Evolutionary conservation across 2,797 vertebrate genomes (phyloP).

Genomic region (Microhierax caerulescens): DNA sequence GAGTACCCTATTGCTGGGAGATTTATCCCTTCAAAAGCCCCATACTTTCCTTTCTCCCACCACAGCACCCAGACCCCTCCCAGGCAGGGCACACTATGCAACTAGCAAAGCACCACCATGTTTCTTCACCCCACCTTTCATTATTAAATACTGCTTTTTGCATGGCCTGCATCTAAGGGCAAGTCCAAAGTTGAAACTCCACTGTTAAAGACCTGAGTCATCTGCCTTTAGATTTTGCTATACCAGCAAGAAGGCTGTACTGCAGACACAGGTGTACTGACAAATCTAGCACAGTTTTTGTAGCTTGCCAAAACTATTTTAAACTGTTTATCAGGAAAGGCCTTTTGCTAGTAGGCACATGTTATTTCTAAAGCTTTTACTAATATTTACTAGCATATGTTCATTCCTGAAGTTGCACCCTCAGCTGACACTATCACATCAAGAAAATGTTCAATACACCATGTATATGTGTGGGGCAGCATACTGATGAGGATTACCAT

Average conservation of each 20-base stretch:
- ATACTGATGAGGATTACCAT: background rate
- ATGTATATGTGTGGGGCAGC: fast-evolving
- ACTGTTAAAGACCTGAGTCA: background rate
- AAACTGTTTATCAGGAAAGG: background rate
- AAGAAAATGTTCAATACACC: background rate
- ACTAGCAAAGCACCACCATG: background rate
- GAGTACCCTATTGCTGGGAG: background rate
- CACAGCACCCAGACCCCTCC: background rate
- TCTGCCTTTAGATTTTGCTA: background rate
- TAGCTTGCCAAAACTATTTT: background rate
- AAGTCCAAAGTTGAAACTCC: background rate
- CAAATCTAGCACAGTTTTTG: background rate
- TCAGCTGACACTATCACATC: background rate
- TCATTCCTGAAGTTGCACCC: background rate
- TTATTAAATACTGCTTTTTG: background rate
- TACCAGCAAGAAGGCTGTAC: background rate
- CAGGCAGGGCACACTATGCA: background rate
- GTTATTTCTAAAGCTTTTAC: background rate
- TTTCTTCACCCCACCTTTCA: background rate
- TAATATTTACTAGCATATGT: background rate
- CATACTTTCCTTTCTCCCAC: background rate
- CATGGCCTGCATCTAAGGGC: background rate
- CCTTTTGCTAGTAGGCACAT: background rate
- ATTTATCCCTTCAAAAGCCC: background rate
- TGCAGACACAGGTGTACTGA: background rate